phyloP scores from a whole-genome alignment of 2,113 vertebrate species.

The Nesogale talazaci region DNA sequence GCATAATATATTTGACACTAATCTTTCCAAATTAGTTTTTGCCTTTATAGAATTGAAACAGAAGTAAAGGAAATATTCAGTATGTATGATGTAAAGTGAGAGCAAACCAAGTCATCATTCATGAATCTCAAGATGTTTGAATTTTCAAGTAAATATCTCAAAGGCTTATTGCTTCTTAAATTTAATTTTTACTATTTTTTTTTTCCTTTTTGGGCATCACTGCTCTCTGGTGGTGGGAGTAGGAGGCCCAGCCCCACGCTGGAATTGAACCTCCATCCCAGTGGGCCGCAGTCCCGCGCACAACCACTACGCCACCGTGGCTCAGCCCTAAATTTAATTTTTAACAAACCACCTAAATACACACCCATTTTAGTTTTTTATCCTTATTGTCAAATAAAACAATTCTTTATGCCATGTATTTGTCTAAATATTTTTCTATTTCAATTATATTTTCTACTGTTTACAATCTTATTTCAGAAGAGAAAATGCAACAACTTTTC shows the following conservation, averaged over 20 bases:
- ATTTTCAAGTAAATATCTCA: conserved; percentile 36
- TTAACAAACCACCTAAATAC: neutral
- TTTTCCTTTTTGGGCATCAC: too few species aligned
- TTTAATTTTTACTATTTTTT: neutral
- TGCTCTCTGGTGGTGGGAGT: too few species aligned
- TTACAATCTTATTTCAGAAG: conserved; percentile 33
- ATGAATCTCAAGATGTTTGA: neutral
- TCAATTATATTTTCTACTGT: neutral
- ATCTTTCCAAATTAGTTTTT: conserved; percentile 33
- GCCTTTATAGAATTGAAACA: conserved; percentile 36
- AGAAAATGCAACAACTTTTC: neutral
- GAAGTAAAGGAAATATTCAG: neutral
- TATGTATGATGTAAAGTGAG: conserved; percentile 23
- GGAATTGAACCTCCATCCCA: too few species aligned
- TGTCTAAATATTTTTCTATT: conserved; percentile 23
- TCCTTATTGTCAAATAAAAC: conserved; percentile 39
- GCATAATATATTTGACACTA: neutral
- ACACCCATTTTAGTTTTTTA: neutral
- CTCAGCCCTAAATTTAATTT: conserved; percentile 5
- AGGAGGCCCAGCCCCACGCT: too few species aligned
- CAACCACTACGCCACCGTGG: too few species aligned
- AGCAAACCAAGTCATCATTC: neutral
- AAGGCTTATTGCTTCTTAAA: conserved; percentile 27
- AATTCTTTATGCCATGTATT: neutral
- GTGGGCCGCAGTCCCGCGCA: too few species aligned